phyloP scores from a whole-genome alignment of 2,888 invertebrate species.

The Cosmia pyralina region DNA sequence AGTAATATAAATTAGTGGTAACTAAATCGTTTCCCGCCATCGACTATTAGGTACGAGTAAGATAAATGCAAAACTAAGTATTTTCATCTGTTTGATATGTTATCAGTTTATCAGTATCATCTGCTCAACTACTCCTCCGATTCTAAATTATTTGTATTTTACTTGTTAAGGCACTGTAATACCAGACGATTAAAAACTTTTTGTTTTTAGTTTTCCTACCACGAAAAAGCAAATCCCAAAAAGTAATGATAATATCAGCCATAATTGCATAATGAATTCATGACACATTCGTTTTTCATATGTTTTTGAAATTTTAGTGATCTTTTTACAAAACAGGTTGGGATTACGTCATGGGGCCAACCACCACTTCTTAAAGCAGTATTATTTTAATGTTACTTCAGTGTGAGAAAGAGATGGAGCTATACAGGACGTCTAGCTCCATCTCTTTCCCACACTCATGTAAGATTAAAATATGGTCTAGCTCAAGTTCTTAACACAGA shows the following conservation, averaged over 20 bases:
- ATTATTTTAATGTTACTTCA: too few relatives aligned
- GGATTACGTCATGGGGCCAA: too few relatives aligned
- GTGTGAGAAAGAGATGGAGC: too few relatives aligned
- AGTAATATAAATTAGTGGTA: too few relatives aligned
- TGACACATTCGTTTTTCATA: neutral
- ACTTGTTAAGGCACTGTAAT: too few relatives aligned
- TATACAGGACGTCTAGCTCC: too few relatives aligned
- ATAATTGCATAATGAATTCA: neutral
- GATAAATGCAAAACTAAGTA: neutral
- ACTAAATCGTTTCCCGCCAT: too few relatives aligned
- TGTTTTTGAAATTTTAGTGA: neutral
- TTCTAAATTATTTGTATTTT: neutral
- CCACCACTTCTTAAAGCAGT: too few relatives aligned
- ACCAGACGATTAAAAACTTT: neutral
- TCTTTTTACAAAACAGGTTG: neutral
- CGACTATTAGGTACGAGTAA: slow-evolving; percentile 1
- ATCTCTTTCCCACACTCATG: too few relatives aligned
- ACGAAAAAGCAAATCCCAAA: neutral
- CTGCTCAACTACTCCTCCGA: neutral
- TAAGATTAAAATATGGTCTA: too few relatives aligned
- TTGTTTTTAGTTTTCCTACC: neutral
- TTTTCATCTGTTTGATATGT: slow-evolving; percentile 1
- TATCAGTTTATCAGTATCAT: slow-evolving; percentile 5
- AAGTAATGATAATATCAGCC: neutral
- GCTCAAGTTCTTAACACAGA: neutral